Conservation (phyloP, 2,888 invertebrate species). For the Suillia variegata region DNA sequence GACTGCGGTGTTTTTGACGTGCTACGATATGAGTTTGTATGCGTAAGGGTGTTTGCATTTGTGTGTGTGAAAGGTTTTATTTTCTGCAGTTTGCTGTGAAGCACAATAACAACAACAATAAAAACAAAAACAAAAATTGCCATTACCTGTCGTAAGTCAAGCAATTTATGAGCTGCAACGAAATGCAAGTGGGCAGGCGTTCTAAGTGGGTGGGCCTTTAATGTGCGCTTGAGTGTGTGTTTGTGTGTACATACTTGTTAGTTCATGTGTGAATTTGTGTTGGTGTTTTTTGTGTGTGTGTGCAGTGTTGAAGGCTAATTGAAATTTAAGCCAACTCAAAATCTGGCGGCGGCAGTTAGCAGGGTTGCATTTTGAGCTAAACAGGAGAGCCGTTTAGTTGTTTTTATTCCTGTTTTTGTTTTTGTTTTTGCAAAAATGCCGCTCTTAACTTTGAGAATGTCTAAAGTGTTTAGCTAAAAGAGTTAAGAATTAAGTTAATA, state of each 20-base stretch:
- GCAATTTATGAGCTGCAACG: slow-evolving; percentile 52
- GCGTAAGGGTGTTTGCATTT: not conserved
- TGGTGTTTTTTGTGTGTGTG: not conserved
- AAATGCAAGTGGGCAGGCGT: slow-evolving; percentile 4
- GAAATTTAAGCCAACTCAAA: slow-evolving; percentile 48
- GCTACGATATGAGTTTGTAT: not conserved
- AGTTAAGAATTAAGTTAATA: too few species aligned
- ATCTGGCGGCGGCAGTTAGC: not conserved
- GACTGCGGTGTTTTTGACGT: slow-evolving; percentile 17
- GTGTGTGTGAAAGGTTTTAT: slow-evolving; percentile 2
- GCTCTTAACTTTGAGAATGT: too few species aligned
- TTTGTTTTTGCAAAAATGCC: too few species aligned
- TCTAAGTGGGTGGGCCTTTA: not conserved
- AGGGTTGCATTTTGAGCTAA: slow-evolving; percentile 28
- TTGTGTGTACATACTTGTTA: too few species aligned
- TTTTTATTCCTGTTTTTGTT: too few species aligned
- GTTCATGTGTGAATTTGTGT: slow-evolving; percentile 13
- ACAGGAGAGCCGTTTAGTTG: too few species aligned
- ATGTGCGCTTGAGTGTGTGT: slow-evolving; percentile 12
- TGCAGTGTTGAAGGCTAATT: slow-evolving; percentile 35
- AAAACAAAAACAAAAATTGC: not conserved
- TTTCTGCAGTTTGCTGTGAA: not conserved
- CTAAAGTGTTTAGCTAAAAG: too few species aligned
- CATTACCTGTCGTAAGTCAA: slow-evolving; percentile 45
- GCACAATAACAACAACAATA: too few species aligned